Conservation (phyloP, 2,797 vertebrate genomes). For the Lindbergichthys nudifrons region DNA sequence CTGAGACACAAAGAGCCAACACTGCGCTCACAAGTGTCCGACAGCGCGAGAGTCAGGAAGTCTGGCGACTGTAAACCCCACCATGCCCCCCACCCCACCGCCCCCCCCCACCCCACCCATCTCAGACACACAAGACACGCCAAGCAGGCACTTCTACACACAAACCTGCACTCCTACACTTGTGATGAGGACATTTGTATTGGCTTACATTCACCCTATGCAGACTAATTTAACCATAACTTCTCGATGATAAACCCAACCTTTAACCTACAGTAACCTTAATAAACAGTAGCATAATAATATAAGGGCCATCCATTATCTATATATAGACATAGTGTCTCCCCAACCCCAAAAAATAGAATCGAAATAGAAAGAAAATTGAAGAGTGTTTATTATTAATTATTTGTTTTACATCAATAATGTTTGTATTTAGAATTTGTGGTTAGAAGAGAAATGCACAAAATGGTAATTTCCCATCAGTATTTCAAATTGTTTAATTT, state of each 20-base stretch:
- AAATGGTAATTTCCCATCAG: neutral
- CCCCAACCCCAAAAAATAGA: neutral
- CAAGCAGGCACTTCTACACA: conserved; percentile 25
- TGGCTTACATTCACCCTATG: conserved; percentile 3
- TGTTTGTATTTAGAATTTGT: neutral
- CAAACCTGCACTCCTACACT: conserved; percentile 10
- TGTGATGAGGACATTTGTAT: conserved; percentile 39
- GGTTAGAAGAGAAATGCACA: neutral
- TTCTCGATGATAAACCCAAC: neutral
- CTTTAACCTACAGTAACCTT: neutral
- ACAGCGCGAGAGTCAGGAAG: conserved; percentile 90
- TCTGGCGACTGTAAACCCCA: conserved; percentile 88
- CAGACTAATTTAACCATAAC: neutral
- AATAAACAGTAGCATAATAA: neutral
- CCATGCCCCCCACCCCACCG: conserved; percentile 56
- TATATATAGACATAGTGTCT: neutral
- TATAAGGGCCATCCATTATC: neutral
- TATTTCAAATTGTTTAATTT: neutral
- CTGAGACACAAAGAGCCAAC: conserved; percentile 82
- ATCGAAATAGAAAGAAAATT: neutral
- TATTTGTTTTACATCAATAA: neutral
- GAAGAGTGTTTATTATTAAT: neutral
- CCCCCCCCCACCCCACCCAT: conserved; percentile 47
- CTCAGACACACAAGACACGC: conserved; percentile 36
- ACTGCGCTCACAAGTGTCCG: conserved; percentile 86